Evolutionary conservation across 2,888 invertebrate species (phyloP), one percentile per base, ranked within the genome.

Genomic region (Chaitophorus viminalis): DNA sequence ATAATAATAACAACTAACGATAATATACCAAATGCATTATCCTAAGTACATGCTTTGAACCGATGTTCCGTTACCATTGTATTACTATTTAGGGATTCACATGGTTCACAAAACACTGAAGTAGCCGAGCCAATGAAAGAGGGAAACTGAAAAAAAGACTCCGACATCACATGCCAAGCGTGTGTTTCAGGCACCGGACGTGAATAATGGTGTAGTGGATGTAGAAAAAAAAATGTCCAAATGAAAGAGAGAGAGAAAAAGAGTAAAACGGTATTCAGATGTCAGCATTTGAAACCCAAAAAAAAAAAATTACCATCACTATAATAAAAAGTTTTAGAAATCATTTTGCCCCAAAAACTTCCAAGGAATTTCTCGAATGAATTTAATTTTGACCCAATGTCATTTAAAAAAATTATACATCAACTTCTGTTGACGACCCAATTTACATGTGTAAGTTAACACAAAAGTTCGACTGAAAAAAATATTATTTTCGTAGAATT

Each of bases 181-280:
- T 77, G 77, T 85, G 77, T 85, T 77, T 77, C 68, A 52, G 77
- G 77, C 77, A 85, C 85, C 68, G 77, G 85, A 85, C 85, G 85
- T 85, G 85, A 85, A 85, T 85, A 85, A 85, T 85, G 85, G 85
- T 85, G 68, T 70, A 52, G 31, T 77, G 52, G n/a, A 77, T 36
- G 18, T 68, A 77, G 21, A 70, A 77, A 31, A 39, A 85, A 85
- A 76, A 77, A 85, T 70, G n/a, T n/a, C 46, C 52, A 33, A 52
- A n/a, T n/a, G 9, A n/a, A 75, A 21, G 77, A 85, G 68, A 78
- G 33, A 39, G 75, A 68, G 84, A 77, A 60, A 77, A 17, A 29
- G 18, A 36, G 52, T 3, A 36, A 54, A 85, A 85, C 77, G 36
- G 85, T 85, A 85, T 85, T 85, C 85, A 85, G 77, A 85, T 85